Evolutionary conservation across 1,140 invertebrate genomes (phyloP), one percentile per base, ranked within the genome.

Genomic region (Pararge aegeria): DNA sequence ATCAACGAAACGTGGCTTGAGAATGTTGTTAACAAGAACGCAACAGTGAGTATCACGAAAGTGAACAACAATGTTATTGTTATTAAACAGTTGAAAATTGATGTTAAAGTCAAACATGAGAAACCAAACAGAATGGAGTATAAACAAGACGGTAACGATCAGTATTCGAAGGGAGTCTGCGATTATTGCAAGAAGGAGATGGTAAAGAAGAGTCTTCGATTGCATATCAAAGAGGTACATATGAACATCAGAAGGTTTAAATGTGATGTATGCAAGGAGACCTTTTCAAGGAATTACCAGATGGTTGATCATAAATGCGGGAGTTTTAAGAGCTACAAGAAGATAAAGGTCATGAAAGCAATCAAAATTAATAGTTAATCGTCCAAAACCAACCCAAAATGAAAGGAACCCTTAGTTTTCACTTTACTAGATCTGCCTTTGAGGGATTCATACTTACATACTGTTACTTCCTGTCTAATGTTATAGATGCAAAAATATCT

Each of bases 1-100:
- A n/a, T 75, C 2, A 83, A 86, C n/a, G 80, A 83, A 10, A 75
- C 70, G 1, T 86, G 83, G 83, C 58, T 80, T 0, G 83, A 86
- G 56, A 48, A 63, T 9, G 75, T 80, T 1, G 37, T 53, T 5
- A 62, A 79, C 34, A 53, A 68, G 0, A 57, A 83, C 16, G 19
- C 64, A 1, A 79, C 55, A 30, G 79, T 83, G 0, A 42, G 79
- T 62, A 81, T 86, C 29, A 86, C 74, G 1, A 83, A 86, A 61
- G 21, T 86, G 0, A 74, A 83, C 6, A 65, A 75, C 12, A 86
- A 84, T 58, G 48, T 75, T 15, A 64, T 86, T 1, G 55, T 53
- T 5, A 79, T 86, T 2, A 78, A 75, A 49, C 79, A 71, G 49
- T 70, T 34, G 1, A 62, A 50, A 24, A 21, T 57, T 7, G 61